These are phyloP conservation scores for Hydractinia symbiolongicarpus DNA, from an alignment of 30 jellyfish, hydroid and myxozoan genomes.

Conservation along the genomic window DNA sequence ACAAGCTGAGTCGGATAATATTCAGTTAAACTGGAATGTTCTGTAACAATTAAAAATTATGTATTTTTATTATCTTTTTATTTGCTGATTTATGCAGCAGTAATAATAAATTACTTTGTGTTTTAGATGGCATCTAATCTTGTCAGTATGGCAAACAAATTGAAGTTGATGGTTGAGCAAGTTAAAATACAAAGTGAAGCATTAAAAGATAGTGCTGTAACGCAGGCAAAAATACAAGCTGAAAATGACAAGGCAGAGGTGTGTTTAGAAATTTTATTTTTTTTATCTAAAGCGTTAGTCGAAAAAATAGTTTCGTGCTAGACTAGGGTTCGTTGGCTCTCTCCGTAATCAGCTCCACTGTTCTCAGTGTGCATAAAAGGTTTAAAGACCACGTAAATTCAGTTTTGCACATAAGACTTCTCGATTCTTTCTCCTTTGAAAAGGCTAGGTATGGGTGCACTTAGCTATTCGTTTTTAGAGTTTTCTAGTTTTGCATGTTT, in stretches of 20 bases:
- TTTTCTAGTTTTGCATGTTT: no score
- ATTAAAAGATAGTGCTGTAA: constrained; percentile 73
- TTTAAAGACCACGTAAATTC: no score
- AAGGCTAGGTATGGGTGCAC: no score
- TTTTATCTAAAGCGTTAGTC: background rate
- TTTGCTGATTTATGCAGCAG: no score
- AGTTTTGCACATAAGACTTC: no score
- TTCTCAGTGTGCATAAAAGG: background rate
- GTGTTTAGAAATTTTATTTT: background rate
- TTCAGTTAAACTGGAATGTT: background rate
- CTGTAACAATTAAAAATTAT: background rate
- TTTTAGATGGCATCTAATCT: constrained; percentile 64
- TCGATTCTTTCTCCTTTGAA: no score
- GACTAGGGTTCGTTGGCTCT: no score
- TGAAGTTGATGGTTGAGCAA: constrained; percentile 79
- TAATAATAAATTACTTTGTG: background rate
- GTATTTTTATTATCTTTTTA: no score
- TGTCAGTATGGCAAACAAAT: constrained; percentile 82
- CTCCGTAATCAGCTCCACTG: background rate
- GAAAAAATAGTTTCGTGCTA: no score
- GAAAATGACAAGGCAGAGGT: constrained; percentile 98
- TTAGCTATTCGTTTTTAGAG: no score
- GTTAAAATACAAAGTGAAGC: constrained; percentile 90
- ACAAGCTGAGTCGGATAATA: background rate
- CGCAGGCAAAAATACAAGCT: constrained; percentile 97